Evolutionary conservation across 2,113 vertebrate genomes (phyloP), one percentile per base, ranked within the genome.

Genomic region (Lampris incognitus): DNA sequence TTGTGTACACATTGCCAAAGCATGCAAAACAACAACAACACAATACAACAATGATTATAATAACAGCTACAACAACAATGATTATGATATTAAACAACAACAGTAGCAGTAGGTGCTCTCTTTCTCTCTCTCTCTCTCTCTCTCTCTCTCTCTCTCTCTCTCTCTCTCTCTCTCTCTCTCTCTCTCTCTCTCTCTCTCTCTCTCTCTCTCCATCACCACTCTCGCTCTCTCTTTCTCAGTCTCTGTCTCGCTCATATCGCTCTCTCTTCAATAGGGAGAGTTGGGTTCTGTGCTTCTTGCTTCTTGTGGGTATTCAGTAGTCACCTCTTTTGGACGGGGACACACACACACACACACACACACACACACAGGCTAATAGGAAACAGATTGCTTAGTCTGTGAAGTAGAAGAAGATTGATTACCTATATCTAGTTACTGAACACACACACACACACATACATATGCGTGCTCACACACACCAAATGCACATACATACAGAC

Each of bases 351-450:
- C 76, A 77, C 57, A 51, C 81, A 9, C 79, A 69, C 70, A 78
- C 81, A 63, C 68, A n/a, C 70, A 3, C 76, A 82, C 80, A 88
- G 76, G 66, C 64, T 93, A 93, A 94, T 93, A 85, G 89, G 88
- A 93, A 93, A 87, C 94, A 94, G 85, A 90, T 86, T 92, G 86
- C 41, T 50, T 70, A 80, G 79, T 75, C 82, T 90, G 88, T 88
- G 91, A 90, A 88, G 91, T 88, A 81, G 92, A 93, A 72, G 87
- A 91, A 93, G 93, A 94, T 94, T 94, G 92, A 94, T 94, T 90
- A 93, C 91, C 91, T 91, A 84, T 91, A 93, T 94, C 90, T 89
- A 86, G 91, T 94, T 93, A 93, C 93, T 87, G 81, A 89, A 88
- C 88, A 91, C 89, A 92, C 88, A 89, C 78, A 69, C 67, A 79